Evolutionary conservation across 2,113 vertebrate genomes (phyloP), one percentile per base, ranked within the genome.

Genomic region (Piprites chloris): DNA sequence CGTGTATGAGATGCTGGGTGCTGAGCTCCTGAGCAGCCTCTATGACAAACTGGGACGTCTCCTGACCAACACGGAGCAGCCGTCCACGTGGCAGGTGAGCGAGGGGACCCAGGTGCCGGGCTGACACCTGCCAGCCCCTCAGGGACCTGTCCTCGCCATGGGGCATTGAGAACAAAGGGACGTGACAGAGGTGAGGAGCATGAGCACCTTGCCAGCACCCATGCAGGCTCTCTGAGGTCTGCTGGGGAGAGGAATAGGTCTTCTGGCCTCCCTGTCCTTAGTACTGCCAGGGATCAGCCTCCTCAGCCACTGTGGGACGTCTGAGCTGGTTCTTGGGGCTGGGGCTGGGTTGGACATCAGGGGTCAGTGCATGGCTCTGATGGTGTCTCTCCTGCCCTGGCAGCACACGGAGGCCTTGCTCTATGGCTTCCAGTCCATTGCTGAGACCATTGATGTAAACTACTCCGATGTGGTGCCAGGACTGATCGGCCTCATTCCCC

Each of bases 391-490:
- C 53, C 59, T 55, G 35, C 89, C 42, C 95, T 84, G 76, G 24
- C 97, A 99, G 99, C 99, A 99, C 97, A 99, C 99, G 2, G 99
- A 99, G 93, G 99, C 99, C 46, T 98, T 99, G 95, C 98, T 99
- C 67, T 99, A 99, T 2, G 99, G 99, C 94, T 99, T 99, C 98
- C 99, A 99, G 96, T 99, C 99, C 96, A 99, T 99, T 69, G 99
- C 99, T 0, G 99, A 99, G 98, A 99, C 99, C 56, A 99, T 99
- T 12, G 99, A 99, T 1, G 99, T 99, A 49, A 99, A 99, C 95
- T 99, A 99, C 97, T 99, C 99, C 0, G 99, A 99, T 7, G 99
- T 99, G 92, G 99, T 99, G 93, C 99, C 99, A 0, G 99, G 99
- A 26, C 98, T 99, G 86, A 99, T 99, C 9, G 99, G 99, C 66